These are phyloP conservation scores for Syrmaticus mikado DNA, from an alignment of 2,113 vertebrate genomes.

Conservation along the genomic window DNA sequence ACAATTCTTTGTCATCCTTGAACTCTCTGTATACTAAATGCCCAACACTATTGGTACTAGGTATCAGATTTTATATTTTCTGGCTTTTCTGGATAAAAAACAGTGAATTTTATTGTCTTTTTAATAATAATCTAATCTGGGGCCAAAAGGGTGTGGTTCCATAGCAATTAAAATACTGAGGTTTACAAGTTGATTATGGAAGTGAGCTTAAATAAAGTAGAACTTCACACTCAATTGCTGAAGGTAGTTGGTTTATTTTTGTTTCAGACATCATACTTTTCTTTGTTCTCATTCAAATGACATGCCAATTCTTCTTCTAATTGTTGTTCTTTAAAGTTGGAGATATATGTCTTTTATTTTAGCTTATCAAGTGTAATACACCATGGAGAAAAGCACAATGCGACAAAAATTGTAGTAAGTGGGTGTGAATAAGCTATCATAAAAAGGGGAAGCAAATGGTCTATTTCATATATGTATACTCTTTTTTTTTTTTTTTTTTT, in stretches of 20 bases:
- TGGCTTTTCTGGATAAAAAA: not conserved
- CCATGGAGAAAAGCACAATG: not conserved
- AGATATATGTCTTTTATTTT: not conserved
- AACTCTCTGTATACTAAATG: not conserved
- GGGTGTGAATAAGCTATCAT: not conserved
- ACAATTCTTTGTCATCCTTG: not conserved
- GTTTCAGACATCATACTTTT: not conserved
- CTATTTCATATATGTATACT: accelerated
- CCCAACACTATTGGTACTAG: not conserved
- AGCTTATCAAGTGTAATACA: not conserved
- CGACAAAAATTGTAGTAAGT: not conserved
- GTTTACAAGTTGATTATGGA: not conserved
- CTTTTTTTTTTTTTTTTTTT: not conserved
- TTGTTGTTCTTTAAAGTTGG: not conserved
- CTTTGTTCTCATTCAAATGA: not conserved
- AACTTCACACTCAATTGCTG: not conserved
- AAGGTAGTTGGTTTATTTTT: not conserved
- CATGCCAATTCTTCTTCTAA: not conserved
- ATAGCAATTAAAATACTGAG: not conserved
- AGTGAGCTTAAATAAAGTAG: not conserved
- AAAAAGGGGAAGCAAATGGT: not conserved
- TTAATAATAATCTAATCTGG: not conserved
- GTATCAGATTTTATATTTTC: not conserved
- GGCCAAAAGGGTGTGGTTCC: not conserved
- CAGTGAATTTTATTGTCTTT: not conserved